These are phyloP conservation scores for Holcopasites calliopsidis DNA, from an alignment of 1,140 invertebrate genomes.

Conservation along the genomic window DNA sequence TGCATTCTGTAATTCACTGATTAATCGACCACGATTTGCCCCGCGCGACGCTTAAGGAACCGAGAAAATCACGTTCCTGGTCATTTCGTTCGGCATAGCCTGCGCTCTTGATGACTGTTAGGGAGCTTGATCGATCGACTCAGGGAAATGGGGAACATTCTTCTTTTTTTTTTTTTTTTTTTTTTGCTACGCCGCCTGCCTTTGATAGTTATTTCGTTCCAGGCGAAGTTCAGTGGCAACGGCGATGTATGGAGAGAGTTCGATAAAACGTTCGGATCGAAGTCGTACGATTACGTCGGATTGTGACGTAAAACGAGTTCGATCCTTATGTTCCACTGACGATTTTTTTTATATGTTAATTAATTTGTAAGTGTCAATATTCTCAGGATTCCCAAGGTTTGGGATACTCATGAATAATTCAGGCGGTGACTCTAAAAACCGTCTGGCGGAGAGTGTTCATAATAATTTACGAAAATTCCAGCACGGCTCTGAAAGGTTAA, in stretches of 20 bases:
- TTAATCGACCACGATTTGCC: constrained; percentile 62
- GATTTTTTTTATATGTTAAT: too few species aligned
- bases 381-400: neutral
- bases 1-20: constrained; percentile 55
- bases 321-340: too few species aligned
- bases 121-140: constrained; percentile 19
- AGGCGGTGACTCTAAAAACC: neutral
- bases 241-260: neutral
- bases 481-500: neutral
- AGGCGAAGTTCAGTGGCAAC: neutral
- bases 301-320: too few species aligned
- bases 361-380: neutral
- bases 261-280: too few species aligned
- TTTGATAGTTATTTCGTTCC: neutral
- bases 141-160: neutral
- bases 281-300: too few species aligned
- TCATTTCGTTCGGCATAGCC: constrained; percentile 14
- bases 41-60: constrained; percentile 46
- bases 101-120: constrained; percentile 27
- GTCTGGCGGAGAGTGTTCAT: neutral
- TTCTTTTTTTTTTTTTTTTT: neutral
- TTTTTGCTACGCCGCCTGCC: too few species aligned
- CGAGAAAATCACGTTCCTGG: constrained; percentile 44
- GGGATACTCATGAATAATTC: constrained; percentile 6
- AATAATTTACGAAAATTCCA: constrained; percentile 18